Base-by-base conservation (phyloP, 2,888 invertebrate genomes). In the Drosophila setosimentum region DNA sequence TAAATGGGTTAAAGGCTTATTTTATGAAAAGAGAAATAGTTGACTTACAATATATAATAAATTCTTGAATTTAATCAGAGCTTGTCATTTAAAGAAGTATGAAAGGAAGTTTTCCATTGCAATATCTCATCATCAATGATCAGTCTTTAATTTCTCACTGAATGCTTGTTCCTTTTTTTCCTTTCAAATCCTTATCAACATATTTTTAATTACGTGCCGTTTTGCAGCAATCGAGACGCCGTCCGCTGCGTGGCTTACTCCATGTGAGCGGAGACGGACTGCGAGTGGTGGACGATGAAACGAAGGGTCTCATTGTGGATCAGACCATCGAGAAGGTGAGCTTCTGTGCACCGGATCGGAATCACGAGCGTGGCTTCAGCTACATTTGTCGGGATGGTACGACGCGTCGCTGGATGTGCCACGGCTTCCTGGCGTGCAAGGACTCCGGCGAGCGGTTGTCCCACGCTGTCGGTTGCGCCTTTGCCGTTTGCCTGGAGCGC, bases 281-380 rank as follows among this genome's bases (percentile, higher is more conserved):
- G 50, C 95, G 99, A 30, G 99, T 99, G 5, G 99, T 99, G 2
- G 99, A 99, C 93, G 99, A 99, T 91, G 99, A 99, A 92, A 99
- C 99, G 35, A 99, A 99, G 94, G 99, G 99, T 37, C 95, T 99
- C 78, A 98, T 99, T 82, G 99, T 99, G 42, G 99, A 99, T 94
- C 99, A 99, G 94, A 99, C 99, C 30, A 99, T 99, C 76, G 99
- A 99, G 94, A 99, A 99, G 94, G 99, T 99, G 5, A 99, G 99
- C n/a, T 99, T 99, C 94, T 99, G 99, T 94, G 99, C 99, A 10
- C 99, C 99, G 2, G 99, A 99, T 93, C 95, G 99, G 73, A 98
- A 98, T 93, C 98, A 99, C 92, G 99, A 99, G 91, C 96, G 98
- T 79, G 99, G 99, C 27, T 99, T 80, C 94, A 99, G 99, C 78